Evolutionary conservation across 1,140 invertebrate species (phyloP), one percentile per base, ranked within the genome.

Genomic region (Bombus consobrinus): DNA sequence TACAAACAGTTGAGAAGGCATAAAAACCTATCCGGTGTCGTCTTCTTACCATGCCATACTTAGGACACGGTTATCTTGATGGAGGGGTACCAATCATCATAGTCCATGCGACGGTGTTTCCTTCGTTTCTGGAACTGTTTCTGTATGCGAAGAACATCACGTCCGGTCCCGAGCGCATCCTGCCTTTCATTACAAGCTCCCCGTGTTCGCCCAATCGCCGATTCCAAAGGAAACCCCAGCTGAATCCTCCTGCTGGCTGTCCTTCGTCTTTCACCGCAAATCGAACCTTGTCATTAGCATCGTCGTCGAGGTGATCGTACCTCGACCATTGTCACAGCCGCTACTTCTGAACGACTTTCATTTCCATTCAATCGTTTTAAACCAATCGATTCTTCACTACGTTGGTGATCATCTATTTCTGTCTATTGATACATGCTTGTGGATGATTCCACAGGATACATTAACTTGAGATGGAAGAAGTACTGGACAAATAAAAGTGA

Each of bases 91-190:
- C 77, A 75, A 41, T 90, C 79, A 66, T 85, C 62, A 73, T 69
- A 47, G 72, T 41, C 59, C 15, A 66, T 62, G 69, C 74, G 75
- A 91, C 82, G 86, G 88, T 92, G 89, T 93, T 94, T 93, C 93
- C 93, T 94, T 93, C 88, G 83, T 94, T 94, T 93, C 92, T 93
- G 89, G 91, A 94, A 93, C 93, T 94, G 91, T 83, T 94, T 93
- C 86, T 86, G 85, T 94, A 94, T 94, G 91, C 93, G 75, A 66
- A 34, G 81, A 68, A 66, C 62, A 89, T 93, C 90, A 92, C 91
- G 87, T 94, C 93, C 93, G 93, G 93, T 94, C 90, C 87, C 80
- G 69, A 57, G 59, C 89, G 72, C 89, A 91, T 91, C 90, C 90
- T 91, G 89, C 59, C 83, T 90, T 90, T 90, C 89, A 90, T 90